Percentiles rank a stretch among this genome's conserved stretches.
Evolutionary conservation across 2,888 invertebrate species (phyloP).

Genomic region (Dynastes hyllus): DNA sequence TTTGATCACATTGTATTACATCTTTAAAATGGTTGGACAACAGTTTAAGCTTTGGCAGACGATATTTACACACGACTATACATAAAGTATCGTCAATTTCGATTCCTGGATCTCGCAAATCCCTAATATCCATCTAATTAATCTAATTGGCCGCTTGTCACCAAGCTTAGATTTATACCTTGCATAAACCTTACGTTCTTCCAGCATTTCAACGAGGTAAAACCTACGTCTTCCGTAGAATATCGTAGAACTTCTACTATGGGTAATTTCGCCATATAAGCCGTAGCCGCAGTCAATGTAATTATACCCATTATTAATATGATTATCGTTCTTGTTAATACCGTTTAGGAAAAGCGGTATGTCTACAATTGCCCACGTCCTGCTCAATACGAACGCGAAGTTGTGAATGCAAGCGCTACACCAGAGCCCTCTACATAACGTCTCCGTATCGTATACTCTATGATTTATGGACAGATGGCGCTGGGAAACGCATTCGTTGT

Average conservation of each 20-base stretch:
- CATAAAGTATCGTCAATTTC: neutral
- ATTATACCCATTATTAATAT: constrained; percentile 20
- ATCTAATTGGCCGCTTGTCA: constrained; percentile 4
- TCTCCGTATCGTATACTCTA: too few relatives aligned
- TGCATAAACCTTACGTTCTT: neutral
- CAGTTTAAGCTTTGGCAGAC: neutral
- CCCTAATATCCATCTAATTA: constrained; percentile 16
- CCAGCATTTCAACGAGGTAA: neutral
- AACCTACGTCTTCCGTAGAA: neutral
- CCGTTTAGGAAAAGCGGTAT: constrained; percentile 11
- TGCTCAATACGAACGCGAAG: neutral
- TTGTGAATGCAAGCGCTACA: too few relatives aligned
- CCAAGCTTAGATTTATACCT: neutral
- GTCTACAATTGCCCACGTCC: constrained; percentile 1
- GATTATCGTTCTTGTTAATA: constrained; percentile 27
- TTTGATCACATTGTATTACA: too few relatives aligned
- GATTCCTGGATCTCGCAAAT: neutral
- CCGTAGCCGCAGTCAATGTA: neutral
- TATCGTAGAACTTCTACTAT: neutral
- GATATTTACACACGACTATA: neutral
- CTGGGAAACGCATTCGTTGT: neutral
- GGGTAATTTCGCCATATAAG: constrained; percentile 13
- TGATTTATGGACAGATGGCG: constrained; percentile 7
- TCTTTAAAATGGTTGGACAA: too few relatives aligned
- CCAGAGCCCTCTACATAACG: too few relatives aligned